Evolutionary conservation across 2,888 invertebrate genomes (phyloP).

Genomic region (Aromia moschata): DNA sequence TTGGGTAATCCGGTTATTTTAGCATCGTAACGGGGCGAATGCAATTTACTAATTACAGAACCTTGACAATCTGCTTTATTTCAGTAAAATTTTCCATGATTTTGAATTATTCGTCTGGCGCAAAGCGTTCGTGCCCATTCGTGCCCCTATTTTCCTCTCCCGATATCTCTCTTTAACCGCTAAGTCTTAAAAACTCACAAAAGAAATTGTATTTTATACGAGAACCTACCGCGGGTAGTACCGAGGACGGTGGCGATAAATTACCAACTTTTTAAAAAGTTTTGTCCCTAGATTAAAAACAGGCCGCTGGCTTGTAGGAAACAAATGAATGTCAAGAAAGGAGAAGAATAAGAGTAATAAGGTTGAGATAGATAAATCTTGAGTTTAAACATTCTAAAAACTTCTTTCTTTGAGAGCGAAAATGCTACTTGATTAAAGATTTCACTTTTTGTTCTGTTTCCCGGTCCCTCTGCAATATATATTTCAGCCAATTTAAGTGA

Average conservation of each 20-base stretch:
- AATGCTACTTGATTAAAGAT: slow-evolving; percentile 52
- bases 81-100: slow-evolving; percentile 38
- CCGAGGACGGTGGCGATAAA: slow-evolving; percentile 53
- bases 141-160: slow-evolving; percentile 25
- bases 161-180: slow-evolving; percentile 21
- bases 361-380: slow-evolving; percentile 62
- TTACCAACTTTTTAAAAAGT: slow-evolving; percentile 61
- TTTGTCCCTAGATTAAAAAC: slow-evolving; percentile 63
- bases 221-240: slow-evolving; percentile 43
- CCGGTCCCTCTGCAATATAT: slow-evolving; percentile 42
- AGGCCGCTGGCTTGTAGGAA: slow-evolving; percentile 62
- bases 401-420: slow-evolving; percentile 46
- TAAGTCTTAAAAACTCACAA: slow-evolving; percentile 40
- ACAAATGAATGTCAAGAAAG: slow-evolving; percentile 62
- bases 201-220: slow-evolving; percentile 40
- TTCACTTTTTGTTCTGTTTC: slow-evolving; percentile 50
- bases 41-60: slow-evolving; percentile 40
- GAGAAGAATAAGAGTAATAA: slow-evolving; percentile 62
- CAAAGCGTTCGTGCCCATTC: slow-evolving; percentile 15
- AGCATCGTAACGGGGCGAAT: slow-evolving; percentile 23
- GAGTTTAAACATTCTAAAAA: slow-evolving; percentile 49
- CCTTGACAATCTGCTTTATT: slow-evolving; percentile 37
- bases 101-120: slow-evolving; percentile 37
- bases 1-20: slow-evolving; percentile 19
- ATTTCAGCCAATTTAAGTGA: slow-evolving; percentile 45